Evolutionary conservation across 2,797 vertebrate genomes (phyloP), one percentile per base, ranked within the genome.

Genomic region (Esox lucius): DNA sequence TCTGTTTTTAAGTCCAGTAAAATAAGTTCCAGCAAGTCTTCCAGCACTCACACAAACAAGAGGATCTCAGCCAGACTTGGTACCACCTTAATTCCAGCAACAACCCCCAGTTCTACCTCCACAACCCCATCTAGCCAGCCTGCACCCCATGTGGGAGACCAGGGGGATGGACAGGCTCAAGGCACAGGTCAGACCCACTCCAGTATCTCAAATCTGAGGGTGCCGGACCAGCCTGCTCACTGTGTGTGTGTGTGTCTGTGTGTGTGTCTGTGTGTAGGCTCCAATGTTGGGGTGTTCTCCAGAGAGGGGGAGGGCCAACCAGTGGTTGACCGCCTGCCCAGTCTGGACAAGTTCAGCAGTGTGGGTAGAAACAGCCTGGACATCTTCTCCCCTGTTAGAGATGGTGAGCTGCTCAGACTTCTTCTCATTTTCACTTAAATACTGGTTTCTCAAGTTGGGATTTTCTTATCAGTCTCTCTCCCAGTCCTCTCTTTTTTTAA

Each of bases 371-470:
- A 80, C 86, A 96, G 95, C 83, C 90, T 96, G 83, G 95, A 96
- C 78, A 81, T 96, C 73, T 96, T 96, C 85, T 96, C 96, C 84
- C 96, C 95, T 31, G 48, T 96, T 70, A 87, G 94, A 90, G 95
- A 96, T 16, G 95, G 95, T 96, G 89, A 91, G 93, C 28, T 66
- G 5, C 28, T 15, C 62, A 65, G 5, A 6, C 78, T 51, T 51
- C 22, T 28, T 31, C 74, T 48, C 9, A n/a, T 3, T 46, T 24
- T 46, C 1, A 49, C 39, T 7, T 1, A 2, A 19, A 31, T 13
- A 8, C 39, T 13, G 12, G 9, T 42, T 16, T 35, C 22, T 5
- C 13, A 31, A 16, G 16, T 42, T 7, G n/a, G 56, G 51, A 61
- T 72, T 22, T 33, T 8, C 39, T 64, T 61, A 11, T 26, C 19